A percentile compares a stretch with the other conserved stretches of the same genome.
These are phyloP conservation scores for Mythimna loreyi DNA, from an alignment of 2,888 invertebrate genomes.

Conservation along the genomic window DNA sequence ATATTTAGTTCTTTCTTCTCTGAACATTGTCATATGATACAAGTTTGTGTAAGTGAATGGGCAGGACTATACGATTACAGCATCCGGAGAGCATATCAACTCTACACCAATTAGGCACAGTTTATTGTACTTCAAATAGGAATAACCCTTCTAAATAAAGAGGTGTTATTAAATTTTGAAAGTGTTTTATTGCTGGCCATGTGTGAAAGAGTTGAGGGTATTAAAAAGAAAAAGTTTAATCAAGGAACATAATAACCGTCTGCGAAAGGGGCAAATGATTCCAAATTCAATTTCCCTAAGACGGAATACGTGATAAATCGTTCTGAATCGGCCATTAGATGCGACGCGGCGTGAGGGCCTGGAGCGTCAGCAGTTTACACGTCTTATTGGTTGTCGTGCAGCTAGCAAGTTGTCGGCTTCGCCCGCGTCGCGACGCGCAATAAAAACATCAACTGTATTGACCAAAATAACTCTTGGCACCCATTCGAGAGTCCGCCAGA, in stretches of 20 bases:
- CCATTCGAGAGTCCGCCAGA: constrained; percentile 83
- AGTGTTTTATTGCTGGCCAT: constrained; percentile 30
- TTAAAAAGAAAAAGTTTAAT: constrained; percentile 80
- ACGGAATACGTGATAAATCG: constrained; percentile 88
- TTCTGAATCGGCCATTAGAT: constrained; percentile 86
- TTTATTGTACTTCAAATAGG: constrained; percentile 26
- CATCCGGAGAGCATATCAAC: constrained; percentile 74
- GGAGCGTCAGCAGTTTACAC: constrained; percentile 80
- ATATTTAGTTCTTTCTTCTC: constrained; percentile 62
- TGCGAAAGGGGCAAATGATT: constrained; percentile 78
- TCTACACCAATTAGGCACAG: constrained; percentile 55
- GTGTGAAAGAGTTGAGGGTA: constrained; percentile 54
- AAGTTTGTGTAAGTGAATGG: constrained; percentile 70
- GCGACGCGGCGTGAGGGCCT: constrained; percentile 84
- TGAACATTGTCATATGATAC: constrained; percentile 68
- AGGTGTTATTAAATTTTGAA: constrained; percentile 16
- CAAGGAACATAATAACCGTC: constrained; percentile 78
- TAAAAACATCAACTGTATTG: constrained; percentile 90
- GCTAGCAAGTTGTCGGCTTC: constrained; percentile 76
- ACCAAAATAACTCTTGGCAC: constrained; percentile 91
- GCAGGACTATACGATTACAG: constrained; percentile 74
- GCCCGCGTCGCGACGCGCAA: constrained; percentile 85
- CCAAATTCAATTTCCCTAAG: constrained; percentile 86
- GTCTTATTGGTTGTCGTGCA: constrained; percentile 86
- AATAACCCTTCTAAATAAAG: constrained; percentile 22